Evolutionary conservation across 1,140 invertebrate species (phyloP).

Genomic region (Tetragonula clypearis): DNA sequence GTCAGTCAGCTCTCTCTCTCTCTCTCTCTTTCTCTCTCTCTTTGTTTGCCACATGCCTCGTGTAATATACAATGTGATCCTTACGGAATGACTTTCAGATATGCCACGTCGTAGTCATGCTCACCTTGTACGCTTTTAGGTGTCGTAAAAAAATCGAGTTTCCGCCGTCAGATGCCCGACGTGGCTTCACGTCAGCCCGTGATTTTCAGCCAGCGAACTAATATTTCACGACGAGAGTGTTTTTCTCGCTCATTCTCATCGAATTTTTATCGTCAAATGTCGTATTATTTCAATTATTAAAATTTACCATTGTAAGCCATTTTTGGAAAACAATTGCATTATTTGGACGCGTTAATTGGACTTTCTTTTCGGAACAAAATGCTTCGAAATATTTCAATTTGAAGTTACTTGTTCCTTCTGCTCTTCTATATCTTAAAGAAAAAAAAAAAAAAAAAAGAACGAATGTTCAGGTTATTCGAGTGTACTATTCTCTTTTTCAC

Average conservation of each 20-base stretch:
- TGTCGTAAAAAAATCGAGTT: conserved; percentile 39
- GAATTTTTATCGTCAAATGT: background rate
- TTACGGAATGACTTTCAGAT: conserved; percentile 29
- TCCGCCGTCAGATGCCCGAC: background rate
- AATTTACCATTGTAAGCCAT: background rate
- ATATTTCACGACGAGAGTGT: background rate
- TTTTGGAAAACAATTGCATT: background rate
- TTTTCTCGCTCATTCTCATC: background rate
- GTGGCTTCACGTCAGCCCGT: background rate
- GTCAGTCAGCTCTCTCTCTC: too few relatives aligned
- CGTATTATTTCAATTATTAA: background rate
- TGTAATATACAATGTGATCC: conserved; percentile 35
- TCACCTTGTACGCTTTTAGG: conserved; percentile 10
- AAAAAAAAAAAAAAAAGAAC: too few relatives aligned
- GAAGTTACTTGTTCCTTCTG: too few relatives aligned
- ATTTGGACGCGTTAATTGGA: too few relatives aligned
- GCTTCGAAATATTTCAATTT: too few relatives aligned
- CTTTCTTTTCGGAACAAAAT: too few relatives aligned
- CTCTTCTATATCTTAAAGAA: too few relatives aligned
- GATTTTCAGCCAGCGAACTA: background rate
- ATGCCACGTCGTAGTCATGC: conserved; percentile 5
- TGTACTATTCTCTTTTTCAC: too few relatives aligned
- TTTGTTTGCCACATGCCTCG: background rate
- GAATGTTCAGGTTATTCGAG: too few relatives aligned
- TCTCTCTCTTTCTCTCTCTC: too few relatives aligned